A percentile compares a stretch with the other conserved stretches of the same genome.
Evolutionary conservation across 2,113 vertebrate species (phyloP).

Genomic region (Gambusia holbrooki): DNA sequence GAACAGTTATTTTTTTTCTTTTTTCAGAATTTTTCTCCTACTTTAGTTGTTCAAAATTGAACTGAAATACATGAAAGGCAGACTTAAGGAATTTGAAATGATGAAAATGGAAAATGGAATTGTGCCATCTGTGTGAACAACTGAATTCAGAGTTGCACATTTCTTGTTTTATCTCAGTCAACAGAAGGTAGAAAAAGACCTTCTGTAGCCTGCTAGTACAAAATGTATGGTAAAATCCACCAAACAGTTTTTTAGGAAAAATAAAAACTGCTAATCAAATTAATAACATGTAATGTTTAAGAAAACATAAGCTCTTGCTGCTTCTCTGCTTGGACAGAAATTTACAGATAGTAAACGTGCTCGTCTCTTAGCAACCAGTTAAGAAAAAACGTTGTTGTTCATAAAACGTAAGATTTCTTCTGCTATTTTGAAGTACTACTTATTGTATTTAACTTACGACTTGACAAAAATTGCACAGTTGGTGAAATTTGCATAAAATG

Average conservation of each 20-base stretch:
- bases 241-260: background rate
- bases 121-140: background rate
- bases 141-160: constrained; percentile 36
- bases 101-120: background rate
- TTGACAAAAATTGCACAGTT: too few species aligned
- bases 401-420: too few species aligned
- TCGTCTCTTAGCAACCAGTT: too few species aligned
- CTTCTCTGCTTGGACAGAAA: too few species aligned
- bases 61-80: background rate
- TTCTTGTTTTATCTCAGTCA: constrained; percentile 52
- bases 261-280: background rate
- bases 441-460: too few species aligned
- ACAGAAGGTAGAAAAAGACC: constrained; percentile 53
- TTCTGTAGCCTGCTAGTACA: constrained; percentile 16
- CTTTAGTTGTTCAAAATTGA: background rate
- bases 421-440: too few species aligned
- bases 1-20: background rate
- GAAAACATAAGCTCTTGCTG: too few species aligned
- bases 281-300: too few species aligned
- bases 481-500: too few species aligned
- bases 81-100: background rate
- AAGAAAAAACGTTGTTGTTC: too few species aligned
- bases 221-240: constrained; percentile 3
- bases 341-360: too few species aligned
- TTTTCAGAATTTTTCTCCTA: background rate